Percentiles rank a stretch among this genome's conserved stretches.
Evolutionary conservation across 2,797 vertebrate genomes (phyloP).

Genomic region (Lates japonicus): DNA sequence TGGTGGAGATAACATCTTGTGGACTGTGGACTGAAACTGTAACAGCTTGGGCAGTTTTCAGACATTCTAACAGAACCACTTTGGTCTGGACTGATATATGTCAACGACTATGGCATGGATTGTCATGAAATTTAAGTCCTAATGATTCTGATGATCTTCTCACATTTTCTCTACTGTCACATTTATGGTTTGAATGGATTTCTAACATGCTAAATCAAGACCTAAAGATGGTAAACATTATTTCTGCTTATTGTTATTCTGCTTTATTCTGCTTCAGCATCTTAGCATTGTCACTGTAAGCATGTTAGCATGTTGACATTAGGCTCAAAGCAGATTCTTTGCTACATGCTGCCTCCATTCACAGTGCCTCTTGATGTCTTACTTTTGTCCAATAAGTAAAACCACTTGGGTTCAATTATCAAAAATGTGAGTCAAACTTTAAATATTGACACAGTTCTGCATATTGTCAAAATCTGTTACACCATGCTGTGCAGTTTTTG

Average conservation of each 20-base stretch:
- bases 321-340: neutral
- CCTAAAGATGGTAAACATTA: neutral
- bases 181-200: neutral
- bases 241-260: neutral
- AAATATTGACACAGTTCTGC: neutral
- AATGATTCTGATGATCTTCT: neutral
- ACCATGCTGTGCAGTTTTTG: neutral
- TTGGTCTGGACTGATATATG: neutral
- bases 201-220: neutral
- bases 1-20: too few relatives aligned
- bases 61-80: neutral
- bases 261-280: too few relatives aligned
- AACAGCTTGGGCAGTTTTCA: neutral
- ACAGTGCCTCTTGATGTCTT: neutral
- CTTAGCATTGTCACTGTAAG: neutral
- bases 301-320: neutral
- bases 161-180: neutral
- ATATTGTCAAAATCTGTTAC: neutral
- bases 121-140: neutral
- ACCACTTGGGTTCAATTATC: neutral
- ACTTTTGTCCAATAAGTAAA: neutral
- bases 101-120: neutral
- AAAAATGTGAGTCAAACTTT: conserved; percentile 1
- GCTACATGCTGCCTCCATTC: neutral
- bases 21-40: neutral